These are phyloP conservation scores for Marisa cornuarietis DNA, from an alignment of 1,140 invertebrate species.

Conservation along the genomic window DNA sequence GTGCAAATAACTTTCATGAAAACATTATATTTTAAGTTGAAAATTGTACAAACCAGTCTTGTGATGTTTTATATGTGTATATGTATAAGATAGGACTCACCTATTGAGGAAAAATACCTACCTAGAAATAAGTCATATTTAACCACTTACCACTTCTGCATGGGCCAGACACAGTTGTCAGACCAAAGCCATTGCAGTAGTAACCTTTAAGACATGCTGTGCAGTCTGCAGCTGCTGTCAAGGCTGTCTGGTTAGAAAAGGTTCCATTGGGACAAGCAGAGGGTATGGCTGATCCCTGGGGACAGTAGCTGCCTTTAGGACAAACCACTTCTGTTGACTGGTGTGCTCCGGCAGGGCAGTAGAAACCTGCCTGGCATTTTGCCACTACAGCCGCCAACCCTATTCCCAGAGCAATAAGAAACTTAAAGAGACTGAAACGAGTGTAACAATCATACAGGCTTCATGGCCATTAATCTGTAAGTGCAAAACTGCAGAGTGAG, in stretches of 20 bases:
- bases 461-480: too few species aligned
- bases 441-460: too few species aligned
- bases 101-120: too few species aligned
- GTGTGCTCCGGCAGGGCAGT: conserved; percentile 53
- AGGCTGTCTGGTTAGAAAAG: conserved; percentile 55
- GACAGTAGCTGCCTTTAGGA: conserved; percentile 55
- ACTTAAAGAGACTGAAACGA: too few species aligned
- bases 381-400: conserved; percentile 51
- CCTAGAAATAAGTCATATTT: not conserved
- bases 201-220: conserved; percentile 52
- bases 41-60: too few species aligned
- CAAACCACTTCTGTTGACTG: conserved; percentile 47
- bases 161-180: conserved; percentile 50
- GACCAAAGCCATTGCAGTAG: conserved; percentile 55
- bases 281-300: conserved; percentile 44
- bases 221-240: conserved; percentile 42
- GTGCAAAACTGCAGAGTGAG: too few species aligned
- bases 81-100: too few species aligned
- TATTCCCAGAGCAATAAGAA: conserved; percentile 3
- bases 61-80: too few species aligned
- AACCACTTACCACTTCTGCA: conserved; percentile 53
- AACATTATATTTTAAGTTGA: too few species aligned
- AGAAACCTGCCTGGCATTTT: conserved; percentile 50
- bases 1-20: too few species aligned
- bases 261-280: conserved; percentile 57